Evolutionary conservation across 1,140 invertebrate species (phyloP).

Genomic region (Mactra quadrangularis): DNA sequence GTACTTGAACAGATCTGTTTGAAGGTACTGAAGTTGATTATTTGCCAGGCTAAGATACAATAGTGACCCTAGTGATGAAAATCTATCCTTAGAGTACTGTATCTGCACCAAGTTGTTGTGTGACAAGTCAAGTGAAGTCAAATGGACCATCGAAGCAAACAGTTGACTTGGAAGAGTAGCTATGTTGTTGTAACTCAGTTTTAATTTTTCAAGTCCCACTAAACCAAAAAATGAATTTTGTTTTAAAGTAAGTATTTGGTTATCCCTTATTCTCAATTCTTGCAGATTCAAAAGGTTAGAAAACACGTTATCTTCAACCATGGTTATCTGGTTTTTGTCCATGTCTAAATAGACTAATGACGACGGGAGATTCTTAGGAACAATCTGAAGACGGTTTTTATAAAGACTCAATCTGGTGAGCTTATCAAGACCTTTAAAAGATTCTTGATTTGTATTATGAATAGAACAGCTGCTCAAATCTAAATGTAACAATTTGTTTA

Average conservation of each 20-base stretch:
- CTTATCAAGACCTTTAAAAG: conserved; percentile 68
- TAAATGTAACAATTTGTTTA: conserved; percentile 65
- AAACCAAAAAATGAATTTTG: conserved; percentile 69
- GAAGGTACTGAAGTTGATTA: conserved; percentile 65
- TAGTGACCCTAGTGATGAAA: conserved; percentile 62
- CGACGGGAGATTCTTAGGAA: conserved; percentile 69
- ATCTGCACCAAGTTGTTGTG: conserved; percentile 70
- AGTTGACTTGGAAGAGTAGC: conserved; percentile 65
- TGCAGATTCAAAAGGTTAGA: conserved; percentile 59
- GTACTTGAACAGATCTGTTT: conserved; percentile 57
- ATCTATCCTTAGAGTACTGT: conserved; percentile 48
- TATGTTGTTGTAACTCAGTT: conserved; percentile 69
- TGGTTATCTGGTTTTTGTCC: conserved; percentile 67
- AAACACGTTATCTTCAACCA: conserved; percentile 63
- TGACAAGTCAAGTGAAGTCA: conserved; percentile 68
- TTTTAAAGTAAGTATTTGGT: conserved; percentile 63
- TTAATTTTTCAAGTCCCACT: conserved; percentile 63
- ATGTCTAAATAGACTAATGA: conserved; percentile 66
- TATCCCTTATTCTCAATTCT: conserved; percentile 66
- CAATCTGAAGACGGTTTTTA: conserved; percentile 64
- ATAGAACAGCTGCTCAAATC: conserved; percentile 70
- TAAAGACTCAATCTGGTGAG: conserved; percentile 66
- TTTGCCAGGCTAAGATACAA: conserved; percentile 68
- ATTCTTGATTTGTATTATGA: conserved; percentile 36
- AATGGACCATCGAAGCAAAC: conserved; percentile 63